Evolutionary conservation across 2,113 vertebrate species (phyloP).

Genomic region (Setophaga kirtlandii): DNA sequence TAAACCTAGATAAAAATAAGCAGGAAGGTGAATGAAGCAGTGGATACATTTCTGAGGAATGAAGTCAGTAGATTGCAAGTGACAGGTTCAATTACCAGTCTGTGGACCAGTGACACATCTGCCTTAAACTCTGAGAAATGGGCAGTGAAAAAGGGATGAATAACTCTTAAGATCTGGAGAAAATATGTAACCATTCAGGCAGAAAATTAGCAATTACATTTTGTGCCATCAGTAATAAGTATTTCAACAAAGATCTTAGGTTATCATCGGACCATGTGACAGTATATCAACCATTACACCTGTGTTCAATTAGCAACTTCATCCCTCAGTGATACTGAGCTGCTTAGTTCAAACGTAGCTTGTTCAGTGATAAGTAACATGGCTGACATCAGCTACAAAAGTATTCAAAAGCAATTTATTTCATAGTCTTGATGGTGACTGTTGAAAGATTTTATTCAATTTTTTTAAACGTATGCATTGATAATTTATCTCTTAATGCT

Average conservation of each 20-base stretch:
- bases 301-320: conserved; percentile 86
- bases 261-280: conserved; percentile 88
- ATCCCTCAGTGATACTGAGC: conserved; percentile 77
- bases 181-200: conserved; percentile 90
- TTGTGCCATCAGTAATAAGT: conserved; percentile 96
- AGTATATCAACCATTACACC: conserved; percentile 91
- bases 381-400: conserved; percentile 80
- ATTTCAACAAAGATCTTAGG: conserved; percentile 93
- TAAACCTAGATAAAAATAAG: conserved; percentile 70
- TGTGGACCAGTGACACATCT: conserved; percentile 79
- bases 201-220: conserved; percentile 99
- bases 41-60: conserved; percentile 80
- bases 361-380: conserved; percentile 85
- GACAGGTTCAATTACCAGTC: conserved; percentile 86
- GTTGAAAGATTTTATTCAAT: conserved; percentile 71
- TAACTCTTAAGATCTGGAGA: conserved; percentile 84
- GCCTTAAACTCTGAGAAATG: conserved; percentile 81
- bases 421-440: conserved; percentile 74
- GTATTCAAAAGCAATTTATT: conserved; percentile 85
- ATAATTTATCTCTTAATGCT: neutral
- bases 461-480: conserved; percentile 52
- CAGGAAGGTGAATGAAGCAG: conserved; percentile 62
- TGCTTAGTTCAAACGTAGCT: conserved; percentile 78
- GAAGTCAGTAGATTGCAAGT: conserved; percentile 82
- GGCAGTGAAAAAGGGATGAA: conserved; percentile 80